Evolutionary conservation across 2,888 invertebrate genomes (phyloP), one percentile per base, ranked within the genome.

Genomic region (Coecobrya sp.): DNA sequence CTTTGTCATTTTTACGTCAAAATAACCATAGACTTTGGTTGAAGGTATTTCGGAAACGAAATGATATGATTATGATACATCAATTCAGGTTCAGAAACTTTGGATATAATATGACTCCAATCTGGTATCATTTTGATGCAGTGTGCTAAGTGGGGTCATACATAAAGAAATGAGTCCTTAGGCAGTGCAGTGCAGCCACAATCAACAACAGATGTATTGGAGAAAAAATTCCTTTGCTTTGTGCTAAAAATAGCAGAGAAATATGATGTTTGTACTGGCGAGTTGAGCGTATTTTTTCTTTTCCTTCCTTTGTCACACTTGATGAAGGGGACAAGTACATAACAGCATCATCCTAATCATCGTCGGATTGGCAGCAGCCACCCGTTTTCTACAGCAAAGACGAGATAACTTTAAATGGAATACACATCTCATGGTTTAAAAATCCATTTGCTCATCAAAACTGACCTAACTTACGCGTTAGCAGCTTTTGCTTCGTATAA

Each of bases 271-370:
- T 70, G 13, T 30, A 30, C 30, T 11, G 5, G 10, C 7, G 2
- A n/a, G n/a, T 25, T 11, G 4, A 25, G 10, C 13, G 11, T 25
- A n/a, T n/a, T n/a, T n/a, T n/a, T n/a, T n/a, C 25, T 13, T 62
- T 85, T 49, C 36, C 55, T 73, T 25, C 55, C 84, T 73, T 86
- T 86, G 70, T 86, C 86, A 86, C 86, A 73, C 86, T 70, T 86
- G 70, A 42, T 85, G 25, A 11, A 42, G 16, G 85, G 86, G 68
- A 85, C 68, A 76, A 59, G 87, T 79, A 79, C 55, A 59, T 22
- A 36, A 42, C 16, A 45, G 10, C 3, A 70, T 30, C 36, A 70
- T 16, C n/a, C 3, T 11, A 22, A 11, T 16, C 42, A 42, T 42
- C 42, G 11, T 1, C n/a, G 65, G 27, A 65, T 65, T 27, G 19